Conservation (phyloP, 2,113 vertebrate genomes). For the Potamarius usumacintae region DNA sequence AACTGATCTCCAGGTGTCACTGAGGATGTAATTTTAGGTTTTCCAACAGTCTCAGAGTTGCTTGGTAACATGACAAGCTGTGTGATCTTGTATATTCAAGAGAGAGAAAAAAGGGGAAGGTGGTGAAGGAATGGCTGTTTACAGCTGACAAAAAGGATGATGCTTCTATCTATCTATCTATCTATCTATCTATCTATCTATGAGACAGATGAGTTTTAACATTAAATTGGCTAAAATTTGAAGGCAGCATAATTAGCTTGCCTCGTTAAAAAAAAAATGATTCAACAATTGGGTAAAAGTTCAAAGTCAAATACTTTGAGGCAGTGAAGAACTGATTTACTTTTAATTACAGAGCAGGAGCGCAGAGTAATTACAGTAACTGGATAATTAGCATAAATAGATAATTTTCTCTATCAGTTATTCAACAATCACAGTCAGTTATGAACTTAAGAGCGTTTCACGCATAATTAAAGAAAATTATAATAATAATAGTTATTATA, state of each 20-base stretch:
- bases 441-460: background rate
- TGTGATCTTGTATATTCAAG: background rate
- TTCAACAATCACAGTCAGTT: background rate
- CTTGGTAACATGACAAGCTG: background rate
- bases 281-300: background rate
- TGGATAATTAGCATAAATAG: conserved; percentile 9
- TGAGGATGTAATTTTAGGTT: background rate
- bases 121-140: too few relatives aligned
- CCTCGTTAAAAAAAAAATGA: background rate
- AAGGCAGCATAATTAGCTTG: background rate
- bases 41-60: background rate
- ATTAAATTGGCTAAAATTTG: background rate
- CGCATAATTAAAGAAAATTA: background rate
- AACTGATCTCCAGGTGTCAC: background rate
- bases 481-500: background rate
- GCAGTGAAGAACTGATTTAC: background rate
- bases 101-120: background rate
- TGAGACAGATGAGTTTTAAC: background rate
- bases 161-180: too few relatives aligned
- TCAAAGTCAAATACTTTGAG: background rate
- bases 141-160: background rate
- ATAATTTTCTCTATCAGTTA: background rate
- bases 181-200: too few relatives aligned
- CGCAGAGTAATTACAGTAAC: background rate
- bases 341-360: background rate